phyloP scores from a whole-genome alignment of 2,888 invertebrate genomes.

The Apomyelois bistriatella region DNA sequence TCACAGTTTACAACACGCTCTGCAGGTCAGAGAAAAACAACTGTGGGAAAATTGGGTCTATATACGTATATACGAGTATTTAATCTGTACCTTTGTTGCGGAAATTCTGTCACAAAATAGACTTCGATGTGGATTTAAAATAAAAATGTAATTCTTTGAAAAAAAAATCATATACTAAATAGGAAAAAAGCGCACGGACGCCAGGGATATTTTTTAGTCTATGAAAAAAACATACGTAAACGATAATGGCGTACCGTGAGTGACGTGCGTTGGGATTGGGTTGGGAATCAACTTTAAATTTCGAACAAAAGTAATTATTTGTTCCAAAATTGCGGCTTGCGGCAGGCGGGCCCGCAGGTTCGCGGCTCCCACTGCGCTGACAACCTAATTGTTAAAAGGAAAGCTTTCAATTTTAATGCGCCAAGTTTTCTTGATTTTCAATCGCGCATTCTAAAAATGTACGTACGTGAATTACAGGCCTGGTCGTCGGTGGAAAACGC shows the following conservation, averaged over 20 bases:
- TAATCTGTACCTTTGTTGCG: conserved; percentile 16
- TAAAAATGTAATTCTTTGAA: too few species aligned
- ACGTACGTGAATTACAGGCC: conserved; percentile 38
- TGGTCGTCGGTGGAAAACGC: conserved; percentile 30
- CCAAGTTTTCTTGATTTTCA: conserved; percentile 37
- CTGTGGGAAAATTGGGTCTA: conserved; percentile 50
- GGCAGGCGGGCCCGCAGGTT: conserved; percentile 30
- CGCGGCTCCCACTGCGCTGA: conserved; percentile 36
- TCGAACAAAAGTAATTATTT: conserved; percentile 58
- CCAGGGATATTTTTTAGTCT: too few species aligned
- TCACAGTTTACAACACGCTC: conserved; percentile 55
- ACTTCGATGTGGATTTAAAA: conserved; percentile 5
- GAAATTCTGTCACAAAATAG: conserved; percentile 6
- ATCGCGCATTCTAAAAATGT: conserved; percentile 37
- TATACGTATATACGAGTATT: conserved; percentile 42
- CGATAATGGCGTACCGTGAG: conserved; percentile 30
- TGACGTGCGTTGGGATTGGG: conserved; percentile 37
- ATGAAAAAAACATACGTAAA: too few species aligned
- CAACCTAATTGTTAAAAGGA: too few species aligned
- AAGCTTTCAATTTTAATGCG: conserved; percentile 50
- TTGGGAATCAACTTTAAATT: conserved; percentile 38
- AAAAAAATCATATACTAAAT: too few species aligned
- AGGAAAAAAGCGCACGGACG: too few species aligned
- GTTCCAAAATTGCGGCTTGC: conserved; percentile 45
- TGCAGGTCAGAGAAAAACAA: conserved; percentile 47